A percentile compares a stretch with the other conserved stretches of the same genome.
Conservation (phyloP, 2,888 invertebrate genomes). For the Sarcophaga variegata region DNA sequence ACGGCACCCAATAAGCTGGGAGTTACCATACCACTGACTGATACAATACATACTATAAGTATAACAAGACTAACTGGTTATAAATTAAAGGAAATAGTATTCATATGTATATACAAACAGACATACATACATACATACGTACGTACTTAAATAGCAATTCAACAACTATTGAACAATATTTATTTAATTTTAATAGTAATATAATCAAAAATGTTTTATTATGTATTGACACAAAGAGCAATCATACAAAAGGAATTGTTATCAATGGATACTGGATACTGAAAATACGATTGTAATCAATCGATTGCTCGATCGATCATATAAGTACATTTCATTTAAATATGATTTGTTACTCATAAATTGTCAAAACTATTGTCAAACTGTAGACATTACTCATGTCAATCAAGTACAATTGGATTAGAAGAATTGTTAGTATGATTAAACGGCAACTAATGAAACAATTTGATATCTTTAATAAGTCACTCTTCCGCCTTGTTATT, state of each 20-base stretch:
- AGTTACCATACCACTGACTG: neutral
- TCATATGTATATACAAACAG: neutral
- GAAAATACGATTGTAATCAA: neutral
- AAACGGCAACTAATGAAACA: too few relatives aligned
- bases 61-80: slow-evolving; percentile 50
- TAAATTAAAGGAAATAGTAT: slow-evolving; percentile 37
- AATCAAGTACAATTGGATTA: neutral
- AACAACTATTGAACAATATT: neutral
- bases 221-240: slow-evolving; percentile 19
- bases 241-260: neutral
- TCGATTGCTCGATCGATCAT: slow-evolving; percentile 33
- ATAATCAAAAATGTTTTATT: slow-evolving; percentile 7
- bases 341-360: slow-evolving; percentile 37
- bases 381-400: slow-evolving; percentile 39
- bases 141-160: neutral
- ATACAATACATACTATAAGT: slow-evolving; percentile 18
- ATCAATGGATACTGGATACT: neutral
- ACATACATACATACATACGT: slow-evolving; percentile 5
- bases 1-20: slow-evolving; percentile 25
- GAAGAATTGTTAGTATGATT: neutral
- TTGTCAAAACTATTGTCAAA: slow-evolving; percentile 51
- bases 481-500: too few relatives aligned
- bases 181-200: neutral
- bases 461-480: too few relatives aligned
- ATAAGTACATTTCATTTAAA: neutral